Evolutionary conservation across 2,888 invertebrate genomes (phyloP), one percentile per base, ranked within the genome.

Genomic region (Nysson spinosus): DNA sequence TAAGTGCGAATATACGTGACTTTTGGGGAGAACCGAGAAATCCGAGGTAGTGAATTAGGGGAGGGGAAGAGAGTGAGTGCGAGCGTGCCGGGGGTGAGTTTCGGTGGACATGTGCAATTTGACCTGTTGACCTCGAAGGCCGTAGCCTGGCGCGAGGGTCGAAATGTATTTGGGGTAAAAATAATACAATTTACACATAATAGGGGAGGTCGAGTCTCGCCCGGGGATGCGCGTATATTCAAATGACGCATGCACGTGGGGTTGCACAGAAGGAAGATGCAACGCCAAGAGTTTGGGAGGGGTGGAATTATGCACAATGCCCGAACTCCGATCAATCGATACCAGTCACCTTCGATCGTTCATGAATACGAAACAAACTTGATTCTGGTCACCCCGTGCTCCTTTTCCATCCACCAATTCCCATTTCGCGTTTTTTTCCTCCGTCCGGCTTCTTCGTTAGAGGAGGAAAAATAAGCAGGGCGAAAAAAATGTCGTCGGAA

Each of bases 101-200:
- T 78, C 69, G 76, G 75, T 72, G 84, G 83, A 85, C 85, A 85
- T 85, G 85, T 85, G 85, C 85, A 84, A 84, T 84, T 83, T 85
- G 87, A 87, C 86, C 86, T 84, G 85, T 83, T 85, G 83, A 86
- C 86, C 86, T 78, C 69, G 56, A 60, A 66, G 72, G 52, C 75
- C 71, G 64, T 65, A 54, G 69, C 63, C 63, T 51, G 69, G 58
- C 65, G 71, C 73, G 74, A 58, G 77, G 81, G 81, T 69, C 78
- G 74, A 81, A 79, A 83, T 83, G 83, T 78, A 86, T 87, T 86
- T 86, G 86, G 86, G 87, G 86, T 83, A 87, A 87, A 87, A 87
- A 87, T 87, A 87, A 87, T 87, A 86, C 86, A 86, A 87, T 87
- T 87, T 87, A 82, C 84, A 79, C 79, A 85, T 86, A 87, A 86